Evolutionary conservation across 2,113 vertebrate species (phyloP).

Genomic region (Eira barbara): DNA sequence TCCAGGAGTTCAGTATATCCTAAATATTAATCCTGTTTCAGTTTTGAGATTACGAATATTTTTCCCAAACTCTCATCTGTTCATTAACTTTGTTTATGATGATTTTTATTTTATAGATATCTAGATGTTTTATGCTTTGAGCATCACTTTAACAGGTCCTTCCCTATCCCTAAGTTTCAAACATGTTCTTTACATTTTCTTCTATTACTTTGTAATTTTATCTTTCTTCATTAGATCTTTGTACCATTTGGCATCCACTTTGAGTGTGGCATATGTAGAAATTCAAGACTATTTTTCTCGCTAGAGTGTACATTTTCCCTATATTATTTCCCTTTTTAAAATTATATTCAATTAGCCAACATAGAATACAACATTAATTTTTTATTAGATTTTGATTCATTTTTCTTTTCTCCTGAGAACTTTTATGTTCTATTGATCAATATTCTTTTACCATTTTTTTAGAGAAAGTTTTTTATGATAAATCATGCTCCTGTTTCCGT

Average conservation of each 20-base stretch:
- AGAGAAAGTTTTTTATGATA: background rate
- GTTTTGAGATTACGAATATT: background rate
- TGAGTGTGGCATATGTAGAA: background rate
- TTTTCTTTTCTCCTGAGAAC: background rate
- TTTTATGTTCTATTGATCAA: background rate
- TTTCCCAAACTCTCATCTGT: background rate
- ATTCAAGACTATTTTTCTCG: background rate
- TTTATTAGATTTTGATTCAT: background rate
- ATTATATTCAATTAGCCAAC: background rate
- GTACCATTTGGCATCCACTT: background rate
- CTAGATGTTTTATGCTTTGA: background rate
- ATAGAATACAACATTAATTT: background rate
- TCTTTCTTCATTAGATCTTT: background rate
- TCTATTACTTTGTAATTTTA: background rate
- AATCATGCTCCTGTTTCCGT: background rate
- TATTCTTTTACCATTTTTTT: background rate
- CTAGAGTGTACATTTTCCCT: background rate
- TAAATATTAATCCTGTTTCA: background rate
- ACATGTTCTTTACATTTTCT: background rate
- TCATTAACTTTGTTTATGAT: background rate
- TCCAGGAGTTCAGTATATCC: background rate
- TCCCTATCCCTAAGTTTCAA: background rate
- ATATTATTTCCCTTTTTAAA: slow-evolving; percentile 5
- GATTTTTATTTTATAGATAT: background rate
- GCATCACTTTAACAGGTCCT: background rate